Evolutionary conservation across 2,888 invertebrate genomes (phyloP), one percentile per base, ranked within the genome.

Genomic region (Dolichomitus sp.): DNA sequence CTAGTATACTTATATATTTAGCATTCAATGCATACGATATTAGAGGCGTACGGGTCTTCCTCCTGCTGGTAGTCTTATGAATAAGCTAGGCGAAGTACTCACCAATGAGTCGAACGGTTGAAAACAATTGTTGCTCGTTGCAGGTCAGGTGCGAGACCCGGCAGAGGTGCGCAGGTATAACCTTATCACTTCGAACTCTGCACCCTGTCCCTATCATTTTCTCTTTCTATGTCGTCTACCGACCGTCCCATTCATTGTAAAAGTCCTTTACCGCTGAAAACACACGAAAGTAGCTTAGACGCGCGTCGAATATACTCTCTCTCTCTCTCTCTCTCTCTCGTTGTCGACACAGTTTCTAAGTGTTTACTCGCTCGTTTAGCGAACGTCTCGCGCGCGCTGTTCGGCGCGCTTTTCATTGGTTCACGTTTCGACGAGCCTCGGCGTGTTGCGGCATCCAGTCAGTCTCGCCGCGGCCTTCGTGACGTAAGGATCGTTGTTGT

Each of bases 381-480:
- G 80, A 68, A 37, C 73, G 54, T 80, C 69, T 78, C 57, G 45
- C 65, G 30, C 50, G 74, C 54, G 30, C 45, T 69, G 11, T 17
- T 30, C 59, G 42, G n/a, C 57, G 45, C 52, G 61, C 27, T 74
- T 65, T 74, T 19, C 74, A 74, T 65, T 63, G 65, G 54, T 40
- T 52, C 59, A 69, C 57, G 75, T 48, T 17, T 48, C 42, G 66
- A 17, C 23, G 74, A 74, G 70, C 30, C 59, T 61, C 77, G 72
- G 70, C 76, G 12, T 54, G 48, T 61, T 48, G 69, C 77, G 74
- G 19, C 40, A 52, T 63, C 27, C 72, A 17, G 37, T 82, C 85
- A 86, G 86, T 86, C 79, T 85, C 75, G 84, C 77, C 81, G 73
- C 83, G 84, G 74, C 86, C 61, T 79, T 78, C 80, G 73, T 57